Evolutionary conservation across 2,888 invertebrate species (phyloP).

Genomic region (Syritta pipiens): DNA sequence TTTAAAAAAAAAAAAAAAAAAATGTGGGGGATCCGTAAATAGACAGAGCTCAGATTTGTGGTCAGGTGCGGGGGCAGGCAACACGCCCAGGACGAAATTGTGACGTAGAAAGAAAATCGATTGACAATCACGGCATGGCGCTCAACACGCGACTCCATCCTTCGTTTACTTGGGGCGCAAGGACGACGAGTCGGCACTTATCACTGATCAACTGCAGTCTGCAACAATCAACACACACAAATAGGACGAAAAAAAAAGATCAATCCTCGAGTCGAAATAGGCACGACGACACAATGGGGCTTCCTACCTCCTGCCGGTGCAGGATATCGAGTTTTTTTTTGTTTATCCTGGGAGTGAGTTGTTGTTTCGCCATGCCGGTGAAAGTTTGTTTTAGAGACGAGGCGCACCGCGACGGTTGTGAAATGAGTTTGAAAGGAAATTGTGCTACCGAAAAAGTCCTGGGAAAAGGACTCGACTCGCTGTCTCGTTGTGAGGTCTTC

Average conservation of each 20-base stretch:
- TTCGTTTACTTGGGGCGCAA: background rate
- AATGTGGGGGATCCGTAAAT: slow-evolving; percentile 27
- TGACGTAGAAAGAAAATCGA: slow-evolving; percentile 26
- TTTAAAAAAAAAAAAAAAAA: no score
- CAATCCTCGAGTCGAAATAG: slow-evolving; percentile 23
- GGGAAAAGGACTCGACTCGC: no score
- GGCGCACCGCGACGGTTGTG: slow-evolving; percentile 27
- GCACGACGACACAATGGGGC: background rate
- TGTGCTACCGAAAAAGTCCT: slow-evolving; percentile 18
- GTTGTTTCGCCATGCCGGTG: background rate
- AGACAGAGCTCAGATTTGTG: slow-evolving; percentile 48
- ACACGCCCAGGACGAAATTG: background rate
- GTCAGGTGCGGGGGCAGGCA: slow-evolving; percentile 28
- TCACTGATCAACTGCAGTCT: slow-evolving; percentile 48
- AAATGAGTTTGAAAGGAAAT: slow-evolving; percentile 47
- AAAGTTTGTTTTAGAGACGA: slow-evolving; percentile 40
- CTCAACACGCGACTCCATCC: background rate
- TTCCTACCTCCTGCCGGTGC: background rate
- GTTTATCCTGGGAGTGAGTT: slow-evolving; percentile 1
- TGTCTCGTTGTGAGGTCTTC: no score
- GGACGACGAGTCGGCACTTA: background rate
- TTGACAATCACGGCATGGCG: slow-evolving; percentile 6
- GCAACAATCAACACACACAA: slow-evolving; percentile 27
- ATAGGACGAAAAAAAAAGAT: slow-evolving; percentile 5
- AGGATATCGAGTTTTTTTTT: slow-evolving; percentile 49